A percentile compares a stretch with the other conserved stretches of the same genome.
Conservation (phyloP, 2,113 vertebrate species). For the Passer montanus region DNA sequence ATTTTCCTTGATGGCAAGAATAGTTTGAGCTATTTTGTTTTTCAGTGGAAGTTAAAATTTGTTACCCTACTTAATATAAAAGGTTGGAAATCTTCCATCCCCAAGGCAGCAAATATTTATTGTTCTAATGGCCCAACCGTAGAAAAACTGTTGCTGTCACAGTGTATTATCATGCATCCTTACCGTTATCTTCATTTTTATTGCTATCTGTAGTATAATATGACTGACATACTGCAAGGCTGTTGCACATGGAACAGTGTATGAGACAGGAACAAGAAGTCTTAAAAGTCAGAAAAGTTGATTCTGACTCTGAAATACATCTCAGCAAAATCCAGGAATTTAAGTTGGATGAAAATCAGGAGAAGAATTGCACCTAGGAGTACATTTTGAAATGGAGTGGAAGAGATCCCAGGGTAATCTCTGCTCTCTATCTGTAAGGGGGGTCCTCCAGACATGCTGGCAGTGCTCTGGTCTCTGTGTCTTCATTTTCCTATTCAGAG, state of each 20-base stretch:
- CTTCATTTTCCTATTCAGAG: fast-evolving
- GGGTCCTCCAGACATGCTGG: fast-evolving
- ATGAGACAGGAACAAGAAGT: background rate
- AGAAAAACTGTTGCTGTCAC: background rate
- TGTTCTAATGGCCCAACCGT: background rate
- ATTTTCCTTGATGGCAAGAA: background rate
- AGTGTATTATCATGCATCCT: background rate
- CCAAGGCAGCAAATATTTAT: background rate
- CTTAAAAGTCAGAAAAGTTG: background rate
- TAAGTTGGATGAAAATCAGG: background rate
- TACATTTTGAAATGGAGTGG: background rate
- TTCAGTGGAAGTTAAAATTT: background rate
- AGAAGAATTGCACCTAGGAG: background rate
- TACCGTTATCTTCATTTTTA: background rate
- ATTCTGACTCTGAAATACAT: background rate
- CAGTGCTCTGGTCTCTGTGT: background rate
- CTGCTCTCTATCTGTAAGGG: background rate
- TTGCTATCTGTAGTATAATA: background rate
- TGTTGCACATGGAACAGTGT: background rate
- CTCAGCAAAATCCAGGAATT: background rate
- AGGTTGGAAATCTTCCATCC: background rate
- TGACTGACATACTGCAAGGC: background rate
- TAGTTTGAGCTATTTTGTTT: background rate
- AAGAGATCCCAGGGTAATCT: background rate
- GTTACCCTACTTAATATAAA: background rate